phyloP scores from a whole-genome alignment of 2,113 vertebrate species.

The Anseranas semipalmata region DNA sequence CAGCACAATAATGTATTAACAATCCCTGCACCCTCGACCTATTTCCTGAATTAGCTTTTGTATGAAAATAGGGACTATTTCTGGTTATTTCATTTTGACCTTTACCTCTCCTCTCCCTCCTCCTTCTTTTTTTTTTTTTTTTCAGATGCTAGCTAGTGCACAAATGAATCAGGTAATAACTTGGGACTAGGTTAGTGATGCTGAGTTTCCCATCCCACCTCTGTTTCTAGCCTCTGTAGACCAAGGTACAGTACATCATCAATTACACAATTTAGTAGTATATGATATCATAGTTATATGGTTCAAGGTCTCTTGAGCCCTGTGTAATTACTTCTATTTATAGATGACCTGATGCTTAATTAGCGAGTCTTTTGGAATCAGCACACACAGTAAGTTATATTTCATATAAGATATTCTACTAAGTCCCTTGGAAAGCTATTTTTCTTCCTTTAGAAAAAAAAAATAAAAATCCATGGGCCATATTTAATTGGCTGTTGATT shows the following conservation, averaged over 20 bases:
- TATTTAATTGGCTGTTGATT: background rate
- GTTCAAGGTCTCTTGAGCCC: background rate
- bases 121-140: background rate
- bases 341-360: background rate
- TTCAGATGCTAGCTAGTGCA: background rate
- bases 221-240: background rate
- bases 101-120: background rate
- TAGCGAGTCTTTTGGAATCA: background rate
- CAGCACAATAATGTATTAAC: background rate
- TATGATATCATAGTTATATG: background rate
- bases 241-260: background rate
- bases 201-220: background rate
- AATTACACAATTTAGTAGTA: background rate
- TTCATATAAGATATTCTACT: background rate
- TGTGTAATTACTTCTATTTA: background rate
- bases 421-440: background rate
- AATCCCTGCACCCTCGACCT: background rate
- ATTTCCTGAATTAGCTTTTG: background rate
- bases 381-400: background rate
- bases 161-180: background rate
- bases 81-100: background rate
- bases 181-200: background rate
- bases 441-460: background rate
- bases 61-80: background rate
- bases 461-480: fast-evolving